Evolutionary conservation across 1,140 invertebrate species (phyloP).

Genomic region (Octopus sinensis): DNA sequence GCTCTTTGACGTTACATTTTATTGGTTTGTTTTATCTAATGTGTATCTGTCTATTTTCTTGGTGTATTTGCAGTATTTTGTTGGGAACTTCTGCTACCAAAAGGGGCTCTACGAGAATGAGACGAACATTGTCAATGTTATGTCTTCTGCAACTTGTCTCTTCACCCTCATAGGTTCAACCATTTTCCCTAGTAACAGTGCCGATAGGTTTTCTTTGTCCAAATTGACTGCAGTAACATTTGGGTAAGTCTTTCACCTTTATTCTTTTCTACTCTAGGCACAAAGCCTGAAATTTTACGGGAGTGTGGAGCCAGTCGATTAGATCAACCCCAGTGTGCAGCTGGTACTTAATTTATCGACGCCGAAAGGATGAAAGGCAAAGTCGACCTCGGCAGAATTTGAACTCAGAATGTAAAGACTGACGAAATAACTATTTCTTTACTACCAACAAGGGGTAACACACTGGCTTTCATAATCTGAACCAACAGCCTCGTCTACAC

Average conservation of each 20-base stretch:
- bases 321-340: no score
- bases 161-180: conserved; percentile 80
- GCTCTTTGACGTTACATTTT: not conserved
- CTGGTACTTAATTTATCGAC: no score
- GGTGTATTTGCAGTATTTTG: conserved; percentile 71
- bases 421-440: no score
- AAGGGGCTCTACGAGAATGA: conserved; percentile 73
- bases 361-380: no score
- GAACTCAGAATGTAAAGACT: no score
- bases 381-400: no score
- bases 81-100: conserved; percentile 79
- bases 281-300: no score
- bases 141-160: conserved; percentile 79
- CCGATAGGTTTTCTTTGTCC: conserved; percentile 75
- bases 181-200: conserved; percentile 72
- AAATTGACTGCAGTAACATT: conserved; percentile 76
- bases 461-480: no score
- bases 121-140: conserved; percentile 73
- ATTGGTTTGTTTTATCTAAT: not conserved
- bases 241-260: conserved; percentile 43
- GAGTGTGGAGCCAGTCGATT: no score
- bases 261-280: no score
- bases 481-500: no score
- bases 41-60: not conserved
- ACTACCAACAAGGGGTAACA: no score